Evolutionary conservation across 2,797 vertebrate genomes (phyloP).

Genomic region (Cetoscarus ocellatus): DNA sequence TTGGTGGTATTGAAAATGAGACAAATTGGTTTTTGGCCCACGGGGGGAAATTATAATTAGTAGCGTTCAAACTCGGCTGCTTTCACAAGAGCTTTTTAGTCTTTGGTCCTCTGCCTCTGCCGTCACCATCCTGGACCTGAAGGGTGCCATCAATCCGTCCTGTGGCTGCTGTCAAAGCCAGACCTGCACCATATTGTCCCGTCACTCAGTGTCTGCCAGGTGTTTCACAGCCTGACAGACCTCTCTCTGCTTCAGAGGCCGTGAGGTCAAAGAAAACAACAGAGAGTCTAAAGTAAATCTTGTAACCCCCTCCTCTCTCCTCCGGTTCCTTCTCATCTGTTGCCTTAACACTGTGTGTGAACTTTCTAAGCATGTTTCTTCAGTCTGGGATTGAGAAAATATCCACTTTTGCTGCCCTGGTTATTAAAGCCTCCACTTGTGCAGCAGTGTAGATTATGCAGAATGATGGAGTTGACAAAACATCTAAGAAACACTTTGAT

Average conservation of each 20-base stretch:
- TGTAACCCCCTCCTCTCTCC: background rate
- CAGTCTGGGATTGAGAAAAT: slow-evolving; percentile 42
- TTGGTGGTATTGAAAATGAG: slow-evolving; percentile 68
- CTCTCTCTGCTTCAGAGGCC: slow-evolving; percentile 33
- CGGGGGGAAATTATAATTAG: slow-evolving; percentile 64
- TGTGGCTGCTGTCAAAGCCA: slow-evolving; percentile 56
- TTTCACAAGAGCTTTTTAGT: slow-evolving; percentile 49
- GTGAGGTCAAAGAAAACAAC: slow-evolving; percentile 43
- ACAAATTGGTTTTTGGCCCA: slow-evolving; percentile 72
- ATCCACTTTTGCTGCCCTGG: slow-evolving; percentile 1
- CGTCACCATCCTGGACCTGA: slow-evolving; percentile 17
- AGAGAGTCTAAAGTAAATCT: slow-evolving; percentile 47
- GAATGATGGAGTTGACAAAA: slow-evolving; percentile 26
- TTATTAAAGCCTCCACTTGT: slow-evolving; percentile 35
- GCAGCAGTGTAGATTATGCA: slow-evolving; percentile 26
- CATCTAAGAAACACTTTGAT: slow-evolving; percentile 19
- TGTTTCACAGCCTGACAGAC: slow-evolving; percentile 33
- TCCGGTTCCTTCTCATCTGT: slow-evolving; percentile 17
- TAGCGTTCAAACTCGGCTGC: slow-evolving; percentile 54
- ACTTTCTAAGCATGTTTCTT: slow-evolving; percentile 41
- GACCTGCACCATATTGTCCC: slow-evolving; percentile 46
- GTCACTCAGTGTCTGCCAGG: slow-evolving; percentile 56
- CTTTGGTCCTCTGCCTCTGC: slow-evolving; percentile 38
- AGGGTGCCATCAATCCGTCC: slow-evolving; percentile 38
- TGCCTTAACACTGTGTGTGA: slow-evolving; percentile 35